Conservation (phyloP, 2,797 vertebrate genomes). For the Pseudochromis fuscus region DNA sequence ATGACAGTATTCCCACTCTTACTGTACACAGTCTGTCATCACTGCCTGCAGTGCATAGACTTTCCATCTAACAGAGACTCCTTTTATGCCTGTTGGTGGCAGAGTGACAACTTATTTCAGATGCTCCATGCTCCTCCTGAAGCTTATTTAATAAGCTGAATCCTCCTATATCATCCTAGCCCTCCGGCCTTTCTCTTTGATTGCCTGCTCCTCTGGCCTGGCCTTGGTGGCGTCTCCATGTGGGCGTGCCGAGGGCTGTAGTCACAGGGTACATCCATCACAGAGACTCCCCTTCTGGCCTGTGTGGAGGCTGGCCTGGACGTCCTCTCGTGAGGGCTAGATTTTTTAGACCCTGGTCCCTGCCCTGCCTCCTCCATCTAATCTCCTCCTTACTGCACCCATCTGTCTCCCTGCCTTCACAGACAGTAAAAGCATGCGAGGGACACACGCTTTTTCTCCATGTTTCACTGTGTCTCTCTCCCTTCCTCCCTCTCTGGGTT, state of each 20-base stretch:
- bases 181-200: conserved; percentile 76
- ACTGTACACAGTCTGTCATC: conserved; percentile 78
- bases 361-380: conserved; percentile 75
- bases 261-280: conserved; percentile 80
- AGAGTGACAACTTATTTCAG: conserved; percentile 79
- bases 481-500: conserved; percentile 42
- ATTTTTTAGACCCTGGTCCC: conserved; percentile 62
- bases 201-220: conserved; percentile 79
- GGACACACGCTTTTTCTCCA: conserved; percentile 52
- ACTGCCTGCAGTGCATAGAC: conserved; percentile 67
- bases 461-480: conserved; percentile 47
- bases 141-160: conserved; percentile 83
- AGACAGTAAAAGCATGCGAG: conserved; percentile 68
- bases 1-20: conserved; percentile 77
- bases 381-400: conserved; percentile 74
- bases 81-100: conserved; percentile 76
- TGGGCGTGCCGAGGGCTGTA: conserved; percentile 73
- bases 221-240: conserved; percentile 71
- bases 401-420: conserved; percentile 75
- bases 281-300: conserved; percentile 37
- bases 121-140: conserved; percentile 76
- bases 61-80: conserved; percentile 64
- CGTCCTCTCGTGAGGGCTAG: conserved; percentile 64
- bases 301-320: conserved; percentile 52
- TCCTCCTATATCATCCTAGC: conserved; percentile 79